Percentiles rank a stretch among this genome's conserved stretches.
phyloP scores from a whole-genome alignment of 2,113 vertebrate species.

The Calcarius ornatus region DNA sequence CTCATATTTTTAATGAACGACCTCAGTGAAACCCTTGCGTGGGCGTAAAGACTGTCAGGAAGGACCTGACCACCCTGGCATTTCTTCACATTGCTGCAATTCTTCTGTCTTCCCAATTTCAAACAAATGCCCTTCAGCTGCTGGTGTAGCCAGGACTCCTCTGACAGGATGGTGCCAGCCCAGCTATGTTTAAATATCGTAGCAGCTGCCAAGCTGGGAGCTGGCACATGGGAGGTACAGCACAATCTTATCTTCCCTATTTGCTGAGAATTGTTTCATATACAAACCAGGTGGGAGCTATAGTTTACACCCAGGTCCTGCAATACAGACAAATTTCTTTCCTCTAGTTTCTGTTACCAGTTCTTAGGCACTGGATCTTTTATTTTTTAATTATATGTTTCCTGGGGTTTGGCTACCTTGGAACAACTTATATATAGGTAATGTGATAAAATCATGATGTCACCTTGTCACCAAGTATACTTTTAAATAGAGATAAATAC shows the following conservation, averaged over 20 bases:
- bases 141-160: neutral
- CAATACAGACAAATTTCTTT: neutral
- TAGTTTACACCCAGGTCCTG: neutral
- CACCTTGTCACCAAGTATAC: neutral
- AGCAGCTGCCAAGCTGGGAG: neutral
- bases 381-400: neutral
- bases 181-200: accelerated
- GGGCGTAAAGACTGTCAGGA: neutral
- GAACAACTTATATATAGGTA: neutral
- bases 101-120: neutral
- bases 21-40: accelerated
- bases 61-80: neutral
- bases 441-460: neutral
- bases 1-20: neutral
- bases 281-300: neutral
- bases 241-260: neutral
- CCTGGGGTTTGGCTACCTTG: neutral
- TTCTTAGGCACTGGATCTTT: neutral
- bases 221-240: neutral
- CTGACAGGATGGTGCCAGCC: neutral
- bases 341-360: neutral
- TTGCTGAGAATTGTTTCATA: neutral
- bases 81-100: neutral
- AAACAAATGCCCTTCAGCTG: neutral
- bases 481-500: neutral